phyloP scores from a whole-genome alignment of 2,888 invertebrate species.

The Ennomos quercinarius region DNA sequence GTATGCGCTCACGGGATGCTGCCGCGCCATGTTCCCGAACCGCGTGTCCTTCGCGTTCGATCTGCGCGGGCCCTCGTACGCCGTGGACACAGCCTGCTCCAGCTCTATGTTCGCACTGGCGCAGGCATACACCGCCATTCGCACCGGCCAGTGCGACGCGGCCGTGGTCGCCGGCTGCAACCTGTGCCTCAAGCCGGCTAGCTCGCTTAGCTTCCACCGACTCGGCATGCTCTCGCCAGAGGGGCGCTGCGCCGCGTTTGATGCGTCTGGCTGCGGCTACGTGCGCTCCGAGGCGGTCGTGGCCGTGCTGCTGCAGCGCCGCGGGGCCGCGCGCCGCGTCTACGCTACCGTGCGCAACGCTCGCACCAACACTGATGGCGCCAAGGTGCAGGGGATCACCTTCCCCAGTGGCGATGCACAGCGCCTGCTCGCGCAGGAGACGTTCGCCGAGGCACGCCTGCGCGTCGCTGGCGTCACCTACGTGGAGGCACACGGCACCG shows the following conservation, averaged over 20 bases:
- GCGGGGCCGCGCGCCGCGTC: constrained; percentile 90
- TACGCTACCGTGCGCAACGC: constrained; percentile 95
- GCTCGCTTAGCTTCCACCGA: constrained; percentile 96
- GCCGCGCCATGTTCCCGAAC: constrained; percentile 98
- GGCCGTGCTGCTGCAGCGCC: constrained; percentile 92
- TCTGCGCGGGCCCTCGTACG: constrained; percentile 97
- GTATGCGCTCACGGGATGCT: constrained; percentile 97
- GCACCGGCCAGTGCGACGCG: constrained; percentile 96
- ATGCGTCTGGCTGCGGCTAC: constrained; percentile 95
- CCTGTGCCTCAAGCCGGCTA: constrained; percentile 94
- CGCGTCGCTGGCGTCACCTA: constrained; percentile 94
- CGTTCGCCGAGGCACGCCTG: constrained; percentile 93
- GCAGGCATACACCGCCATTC: constrained; percentile 93
- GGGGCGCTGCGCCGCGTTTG: constrained; percentile 98
- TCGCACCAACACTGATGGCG: constrained; percentile 96
- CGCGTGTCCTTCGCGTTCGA: constrained; percentile 98
- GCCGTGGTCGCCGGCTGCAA: constrained; percentile 98
- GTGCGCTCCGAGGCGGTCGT: constrained; percentile 96
- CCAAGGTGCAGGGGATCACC: constrained; percentile 95
- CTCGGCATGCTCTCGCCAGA: constrained; percentile 97
- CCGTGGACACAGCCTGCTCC: constrained; percentile 98
- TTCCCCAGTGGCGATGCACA: constrained; percentile 93
- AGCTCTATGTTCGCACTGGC: constrained; percentile 96
- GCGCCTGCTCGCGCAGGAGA: constrained; percentile 92
- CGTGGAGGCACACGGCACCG: constrained; percentile 99